Percentiles rank a stretch among this genome's conserved stretches.
Evolutionary conservation across 1,140 invertebrate genomes (phyloP).

Genomic region (Leptestheria dahalacensis): DNA sequence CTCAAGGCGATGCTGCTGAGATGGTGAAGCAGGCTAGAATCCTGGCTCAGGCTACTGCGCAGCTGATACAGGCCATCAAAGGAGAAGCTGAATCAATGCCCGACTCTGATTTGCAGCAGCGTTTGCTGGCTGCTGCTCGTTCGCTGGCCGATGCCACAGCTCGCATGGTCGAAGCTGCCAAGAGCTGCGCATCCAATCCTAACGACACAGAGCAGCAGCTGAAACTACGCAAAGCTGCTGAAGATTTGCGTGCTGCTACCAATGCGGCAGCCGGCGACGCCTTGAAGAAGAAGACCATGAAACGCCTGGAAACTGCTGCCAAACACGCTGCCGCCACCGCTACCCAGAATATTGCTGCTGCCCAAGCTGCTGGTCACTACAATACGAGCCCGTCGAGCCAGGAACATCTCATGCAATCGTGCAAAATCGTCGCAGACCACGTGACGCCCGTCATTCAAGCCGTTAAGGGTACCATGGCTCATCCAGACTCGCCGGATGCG

Average conservation of each 20-base stretch:
- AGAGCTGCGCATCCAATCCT: conserved; percentile 72
- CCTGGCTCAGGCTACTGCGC: conserved; percentile 54
- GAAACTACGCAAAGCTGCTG: conserved; percentile 67
- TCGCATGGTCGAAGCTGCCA: conserved; percentile 87
- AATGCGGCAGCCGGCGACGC: conserved; percentile 61
- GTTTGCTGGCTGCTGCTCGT: conserved; percentile 81
- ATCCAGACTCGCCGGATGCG: conserved; percentile 53
- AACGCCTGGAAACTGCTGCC: conserved; percentile 55
- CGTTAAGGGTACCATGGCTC: conserved; percentile 51
- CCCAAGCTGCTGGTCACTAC: conserved; percentile 46
- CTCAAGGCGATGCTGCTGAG: conserved; percentile 63
- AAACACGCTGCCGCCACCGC: conserved; percentile 74
- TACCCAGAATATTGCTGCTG: conserved; percentile 75
- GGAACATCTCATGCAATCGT: conserved; percentile 60
- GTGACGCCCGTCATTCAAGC: conserved; percentile 68
- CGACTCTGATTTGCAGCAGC: conserved; percentile 73
- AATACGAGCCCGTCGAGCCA: conserved; percentile 50
- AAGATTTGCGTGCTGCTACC: conserved; percentile 78
- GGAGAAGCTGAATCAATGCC: conserved; percentile 76
- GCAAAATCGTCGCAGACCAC: conserved; percentile 55
- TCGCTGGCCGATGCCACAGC: conserved; percentile 88
- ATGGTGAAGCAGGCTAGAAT: conserved; percentile 88
- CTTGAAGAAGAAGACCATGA: conserved; percentile 59
- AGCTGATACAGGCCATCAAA: conserved; percentile 84
- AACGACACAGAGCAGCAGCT: conserved; percentile 70